Base-by-base conservation (phyloP, 2,888 invertebrate species). In the Germaria angustata region DNA sequence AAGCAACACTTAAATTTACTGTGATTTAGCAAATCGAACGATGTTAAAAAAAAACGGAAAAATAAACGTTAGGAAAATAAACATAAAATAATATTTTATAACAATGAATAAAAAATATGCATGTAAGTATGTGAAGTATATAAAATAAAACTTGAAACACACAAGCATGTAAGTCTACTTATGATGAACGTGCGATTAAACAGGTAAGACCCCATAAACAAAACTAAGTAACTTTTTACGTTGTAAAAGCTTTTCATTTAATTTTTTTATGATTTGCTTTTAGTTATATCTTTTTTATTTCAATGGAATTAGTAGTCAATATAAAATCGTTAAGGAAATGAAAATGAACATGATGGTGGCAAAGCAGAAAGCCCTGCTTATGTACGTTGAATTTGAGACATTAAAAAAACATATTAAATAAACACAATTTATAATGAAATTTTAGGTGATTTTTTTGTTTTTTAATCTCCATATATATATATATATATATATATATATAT, bases 1-100 rank as follows among this genome's bases (percentile, higher is more conserved):
- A 72, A 81, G 55, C 68, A 46, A 72, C 73, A 81, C 72, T 81
- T 77, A 73, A 77, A 81, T 61, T 68, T 77, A 41, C 72, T 68
- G 77, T 73, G 81, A 81, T 77, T 81, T 77, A 55, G 17, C 32
- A 57, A 68, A 73, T 65, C 77, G 66, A 77, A 66, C 32, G 24
- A 28, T 28, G 28, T 6, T 28, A 28, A 28, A 9, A 57, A 46
- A 15, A 75, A 20, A 32, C n/a, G n/a, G n/a, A 55, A 34, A 75
- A 61, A 63, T 44, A 44, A 44, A 36, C 24, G 13, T 28, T 15
- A 11, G 28, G 24, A 39, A 51, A 61, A 51, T 39, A 44, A 65
- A 65, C 6, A 65, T 65, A 22, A 75, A 55, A 44, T 15, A 44
- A 55, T 24, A 65, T 44, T 65, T 65, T 75, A 55, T 55, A 65